Conservation (phyloP, 2,113 vertebrate genomes). For the Coreoperca whiteheadi region DNA sequence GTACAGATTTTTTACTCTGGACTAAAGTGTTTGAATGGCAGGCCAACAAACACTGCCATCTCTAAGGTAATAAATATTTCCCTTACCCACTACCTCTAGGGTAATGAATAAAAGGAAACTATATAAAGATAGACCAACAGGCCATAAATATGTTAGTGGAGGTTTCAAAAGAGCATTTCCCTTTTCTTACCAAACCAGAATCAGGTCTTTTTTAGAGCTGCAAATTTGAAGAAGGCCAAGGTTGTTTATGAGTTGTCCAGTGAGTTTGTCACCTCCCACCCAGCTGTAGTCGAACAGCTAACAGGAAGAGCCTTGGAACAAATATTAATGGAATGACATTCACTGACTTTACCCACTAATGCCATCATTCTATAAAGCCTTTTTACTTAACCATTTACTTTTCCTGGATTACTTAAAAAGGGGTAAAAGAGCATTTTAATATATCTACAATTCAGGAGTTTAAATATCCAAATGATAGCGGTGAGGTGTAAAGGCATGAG, state of each 20-base stretch:
- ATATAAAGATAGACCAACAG: not conserved
- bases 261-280: constrained; percentile 11
- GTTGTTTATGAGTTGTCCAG: not conserved
- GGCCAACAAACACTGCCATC: not conserved
- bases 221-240: not conserved
- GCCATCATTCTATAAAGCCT: not conserved
- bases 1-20: not conserved
- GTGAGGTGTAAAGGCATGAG: not conserved
- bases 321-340: constrained; percentile 13
- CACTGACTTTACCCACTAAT: not conserved
- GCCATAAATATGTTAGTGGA: not conserved
- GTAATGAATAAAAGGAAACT: not conserved
- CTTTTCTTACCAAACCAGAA: not conserved
- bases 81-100: too few species aligned
- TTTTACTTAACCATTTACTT: constrained; percentile 1
- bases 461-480: not conserved
- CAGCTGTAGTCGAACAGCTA: constrained; percentile 9
- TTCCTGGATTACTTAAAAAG: not conserved
- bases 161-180: not conserved
- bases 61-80: too few species aligned
- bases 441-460: not conserved
- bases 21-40: not conserved
- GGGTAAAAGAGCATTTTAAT: not conserved
- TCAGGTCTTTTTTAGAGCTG: constrained; percentile 1
- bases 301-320: constrained; percentile 9